phyloP scores from a whole-genome alignment of 2,113 vertebrate species.

The Bolborhynchus lineola region DNA sequence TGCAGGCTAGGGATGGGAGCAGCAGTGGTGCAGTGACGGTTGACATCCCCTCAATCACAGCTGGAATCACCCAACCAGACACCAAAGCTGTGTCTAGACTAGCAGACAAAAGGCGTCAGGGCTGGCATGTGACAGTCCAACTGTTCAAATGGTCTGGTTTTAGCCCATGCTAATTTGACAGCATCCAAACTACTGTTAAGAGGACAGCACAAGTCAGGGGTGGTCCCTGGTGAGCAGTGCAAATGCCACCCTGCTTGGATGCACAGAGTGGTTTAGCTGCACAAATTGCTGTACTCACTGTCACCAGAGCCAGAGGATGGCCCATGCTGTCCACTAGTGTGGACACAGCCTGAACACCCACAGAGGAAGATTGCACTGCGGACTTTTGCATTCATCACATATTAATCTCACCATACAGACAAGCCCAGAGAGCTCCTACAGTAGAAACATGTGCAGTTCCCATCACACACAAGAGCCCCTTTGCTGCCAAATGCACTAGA shows the following conservation, averaged over 20 bases:
- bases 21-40: neutral
- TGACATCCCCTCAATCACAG: neutral
- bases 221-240: neutral
- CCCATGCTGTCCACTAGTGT: neutral
- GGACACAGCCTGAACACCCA: neutral
- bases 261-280: accelerated
- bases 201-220: neutral
- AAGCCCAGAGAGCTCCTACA: neutral
- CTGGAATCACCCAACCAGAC: neutral
- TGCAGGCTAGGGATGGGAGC: neutral
- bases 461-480: neutral
- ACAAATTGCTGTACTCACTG: accelerated
- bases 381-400: neutral
- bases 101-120: neutral
- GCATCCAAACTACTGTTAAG: neutral
- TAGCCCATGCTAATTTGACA: neutral
- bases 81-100: neutral
- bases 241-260: neutral
- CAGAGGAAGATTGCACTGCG: neutral
- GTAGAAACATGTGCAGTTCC: neutral
- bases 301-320: neutral
- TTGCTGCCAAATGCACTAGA: neutral
- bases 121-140: neutral
- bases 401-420: neutral
- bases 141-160: neutral